A percentile compares a stretch with the other conserved stretches of the same genome.
Evolutionary conservation across 2,888 invertebrate species (phyloP).

Genomic region (Anagyrus pseudococci): DNA sequence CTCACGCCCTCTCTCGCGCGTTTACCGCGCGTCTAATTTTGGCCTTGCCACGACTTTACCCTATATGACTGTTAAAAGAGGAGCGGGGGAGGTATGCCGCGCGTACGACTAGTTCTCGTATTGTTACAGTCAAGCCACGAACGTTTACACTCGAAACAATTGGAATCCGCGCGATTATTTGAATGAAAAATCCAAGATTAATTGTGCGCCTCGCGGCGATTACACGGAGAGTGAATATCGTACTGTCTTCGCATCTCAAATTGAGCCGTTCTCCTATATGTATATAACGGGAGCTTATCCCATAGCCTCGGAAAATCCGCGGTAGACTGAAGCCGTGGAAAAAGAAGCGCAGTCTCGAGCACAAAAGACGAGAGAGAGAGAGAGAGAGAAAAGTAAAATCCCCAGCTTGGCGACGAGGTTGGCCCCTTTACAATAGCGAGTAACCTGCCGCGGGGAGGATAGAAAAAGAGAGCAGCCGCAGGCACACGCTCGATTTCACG

Average conservation of each 20-base stretch:
- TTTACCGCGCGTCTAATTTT: conserved; percentile 57
- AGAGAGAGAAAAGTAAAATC: neutral
- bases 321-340: no score
- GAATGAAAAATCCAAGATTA: neutral
- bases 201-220: no score
- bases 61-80: conserved; percentile 32
- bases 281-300: no score
- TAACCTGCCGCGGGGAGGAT: neutral
- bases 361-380: neutral
- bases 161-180: neutral
- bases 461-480: neutral
- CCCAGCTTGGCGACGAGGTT: neutral
- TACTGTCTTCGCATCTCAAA: no score
- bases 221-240: no score
- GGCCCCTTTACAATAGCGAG: neutral
- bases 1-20: conserved; percentile 49
- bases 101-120: conserved; percentile 6
- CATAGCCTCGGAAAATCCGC: no score
- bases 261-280: no score
- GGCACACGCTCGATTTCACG: conserved; percentile 42
- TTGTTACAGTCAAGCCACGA: no score
- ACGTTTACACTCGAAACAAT: neutral
- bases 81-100: neutral
- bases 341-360: neutral
- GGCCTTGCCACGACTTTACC: conserved; percentile 61